Percentiles rank a stretch among this genome's conserved stretches.
phyloP scores from a whole-genome alignment of 1,140 invertebrate species.

The Panagrolaimus sp. region DNA sequence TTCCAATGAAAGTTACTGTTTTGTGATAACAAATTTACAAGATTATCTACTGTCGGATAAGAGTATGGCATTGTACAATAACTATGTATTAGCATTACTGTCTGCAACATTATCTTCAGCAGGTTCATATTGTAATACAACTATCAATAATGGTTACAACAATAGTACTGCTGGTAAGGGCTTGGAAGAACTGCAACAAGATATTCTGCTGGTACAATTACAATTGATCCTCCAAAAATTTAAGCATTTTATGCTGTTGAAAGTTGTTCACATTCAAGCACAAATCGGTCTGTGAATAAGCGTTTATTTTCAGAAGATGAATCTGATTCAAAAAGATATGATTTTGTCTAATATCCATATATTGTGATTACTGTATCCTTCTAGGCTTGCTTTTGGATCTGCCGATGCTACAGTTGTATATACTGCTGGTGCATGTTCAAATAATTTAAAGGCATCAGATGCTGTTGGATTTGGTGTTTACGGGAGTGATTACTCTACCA shows the following conservation, averaged over 20 bases:
- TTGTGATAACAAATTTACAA: too few relatives aligned
- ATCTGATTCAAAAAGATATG: too few relatives aligned
- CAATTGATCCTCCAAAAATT: not conserved
- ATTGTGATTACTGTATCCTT: too few relatives aligned
- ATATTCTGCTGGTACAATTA: not conserved
- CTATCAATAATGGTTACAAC: too few relatives aligned
- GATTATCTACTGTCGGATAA: too few relatives aligned
- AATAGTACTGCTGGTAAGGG: too few relatives aligned
- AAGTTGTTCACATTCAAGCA: slow-evolving; percentile 11
- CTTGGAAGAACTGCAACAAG: not conserved
- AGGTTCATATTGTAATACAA: too few relatives aligned
- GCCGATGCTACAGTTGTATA: slow-evolving; percentile 26
- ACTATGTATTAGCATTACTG: too few relatives aligned
- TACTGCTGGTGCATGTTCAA: slow-evolving; percentile 49
- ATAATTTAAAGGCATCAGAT: slow-evolving; percentile 30
- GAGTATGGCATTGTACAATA: too few relatives aligned
- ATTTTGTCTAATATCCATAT: too few relatives aligned
- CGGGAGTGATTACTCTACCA: slow-evolving; percentile 67
- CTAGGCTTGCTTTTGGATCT: not conserved
- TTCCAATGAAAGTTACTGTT: too few relatives aligned
- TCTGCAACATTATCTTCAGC: too few relatives aligned
- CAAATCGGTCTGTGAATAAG: slow-evolving; percentile 22
- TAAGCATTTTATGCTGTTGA: slow-evolving; percentile 12
- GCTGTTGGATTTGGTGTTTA: slow-evolving; percentile 81
- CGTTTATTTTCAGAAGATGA: not conserved